Evolutionary conservation across 2,797 vertebrate species (phyloP).

Genomic region (Erpetoichthys calabaricus): DNA sequence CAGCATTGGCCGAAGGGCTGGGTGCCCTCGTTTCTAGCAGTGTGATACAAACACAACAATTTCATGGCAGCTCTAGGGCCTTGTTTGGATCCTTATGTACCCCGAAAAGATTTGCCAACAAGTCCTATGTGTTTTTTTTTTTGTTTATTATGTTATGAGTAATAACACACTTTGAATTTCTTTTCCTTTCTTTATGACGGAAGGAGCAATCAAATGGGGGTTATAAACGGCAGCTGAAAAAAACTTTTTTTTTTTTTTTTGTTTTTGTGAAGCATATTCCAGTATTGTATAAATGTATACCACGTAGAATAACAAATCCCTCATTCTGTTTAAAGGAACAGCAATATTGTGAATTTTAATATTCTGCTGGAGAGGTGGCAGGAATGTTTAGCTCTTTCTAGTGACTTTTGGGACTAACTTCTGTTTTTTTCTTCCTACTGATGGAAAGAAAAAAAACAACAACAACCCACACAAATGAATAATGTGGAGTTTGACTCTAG

Average conservation of each 20-base stretch:
- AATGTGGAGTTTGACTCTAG: constrained; percentile 56
- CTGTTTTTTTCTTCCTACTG: constrained; percentile 24
- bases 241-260: constrained; percentile 22
- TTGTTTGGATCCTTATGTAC: constrained; percentile 48
- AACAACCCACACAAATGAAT: constrained; percentile 25
- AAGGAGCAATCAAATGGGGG: constrained; percentile 39
- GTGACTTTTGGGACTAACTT: constrained; percentile 63
- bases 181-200: constrained; percentile 25
- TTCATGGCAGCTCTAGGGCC: constrained; percentile 68
- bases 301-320: constrained; percentile 7
- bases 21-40: constrained; percentile 32
- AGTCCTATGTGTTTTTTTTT: constrained; percentile 23
- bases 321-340: constrained; percentile 1
- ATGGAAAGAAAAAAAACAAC: constrained; percentile 28
- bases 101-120: constrained; percentile 35
- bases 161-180: constrained; percentile 3
- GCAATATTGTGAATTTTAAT: constrained; percentile 14
- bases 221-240: constrained; percentile 50
- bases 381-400: constrained; percentile 45
- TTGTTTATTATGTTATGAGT: constrained; percentile 8
- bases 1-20: neutral
- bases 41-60: constrained; percentile 24
- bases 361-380: constrained; percentile 31
- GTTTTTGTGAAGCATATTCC: constrained; percentile 48
- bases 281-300: constrained; percentile 22